These are phyloP conservation scores for Phasianus colchicus DNA, from an alignment of 2,113 vertebrate species.

Conservation along the genomic window DNA sequence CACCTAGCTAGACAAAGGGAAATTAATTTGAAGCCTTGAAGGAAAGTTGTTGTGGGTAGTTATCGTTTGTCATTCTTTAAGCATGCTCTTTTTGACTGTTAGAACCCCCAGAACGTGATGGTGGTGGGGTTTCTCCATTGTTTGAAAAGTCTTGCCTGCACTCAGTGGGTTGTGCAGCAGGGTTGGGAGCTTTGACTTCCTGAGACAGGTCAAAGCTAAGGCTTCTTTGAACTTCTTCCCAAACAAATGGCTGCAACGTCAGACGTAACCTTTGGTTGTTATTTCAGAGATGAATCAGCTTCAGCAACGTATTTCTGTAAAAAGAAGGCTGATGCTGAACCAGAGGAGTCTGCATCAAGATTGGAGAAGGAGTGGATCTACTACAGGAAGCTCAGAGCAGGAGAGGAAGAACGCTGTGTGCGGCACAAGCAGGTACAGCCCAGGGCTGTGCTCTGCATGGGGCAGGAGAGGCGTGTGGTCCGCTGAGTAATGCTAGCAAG, in stretches of 20 bases:
- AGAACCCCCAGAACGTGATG: not conserved
- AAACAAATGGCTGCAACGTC: not conserved
- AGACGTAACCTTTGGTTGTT: not conserved
- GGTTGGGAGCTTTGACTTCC: not conserved
- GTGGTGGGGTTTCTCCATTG: not conserved
- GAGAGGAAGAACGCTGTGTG: constrained; percentile 80
- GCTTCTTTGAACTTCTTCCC: not conserved
- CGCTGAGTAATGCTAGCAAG: not conserved
- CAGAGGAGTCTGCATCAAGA: constrained; percentile 6
- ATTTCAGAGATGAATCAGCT: constrained; percentile 88
- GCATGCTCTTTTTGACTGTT: not conserved
- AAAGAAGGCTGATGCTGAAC: constrained; percentile 67
- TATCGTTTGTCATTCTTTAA: not conserved
- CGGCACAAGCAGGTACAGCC: constrained; percentile 87
- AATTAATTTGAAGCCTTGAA: not conserved
- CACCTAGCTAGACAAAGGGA: not conserved
- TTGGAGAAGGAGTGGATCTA: constrained; percentile 89
- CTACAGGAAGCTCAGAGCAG: constrained; percentile 76
- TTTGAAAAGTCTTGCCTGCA: not conserved
- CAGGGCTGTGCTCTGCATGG: not conserved
- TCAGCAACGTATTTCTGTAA: constrained; percentile 89
- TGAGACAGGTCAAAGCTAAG: not conserved
- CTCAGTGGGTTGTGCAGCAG: not conserved
- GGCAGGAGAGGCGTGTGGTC: not conserved
- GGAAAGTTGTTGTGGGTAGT: not conserved